Base-by-base conservation (phyloP, 2,888 invertebrate species). In the Scaeva pyrastri region DNA sequence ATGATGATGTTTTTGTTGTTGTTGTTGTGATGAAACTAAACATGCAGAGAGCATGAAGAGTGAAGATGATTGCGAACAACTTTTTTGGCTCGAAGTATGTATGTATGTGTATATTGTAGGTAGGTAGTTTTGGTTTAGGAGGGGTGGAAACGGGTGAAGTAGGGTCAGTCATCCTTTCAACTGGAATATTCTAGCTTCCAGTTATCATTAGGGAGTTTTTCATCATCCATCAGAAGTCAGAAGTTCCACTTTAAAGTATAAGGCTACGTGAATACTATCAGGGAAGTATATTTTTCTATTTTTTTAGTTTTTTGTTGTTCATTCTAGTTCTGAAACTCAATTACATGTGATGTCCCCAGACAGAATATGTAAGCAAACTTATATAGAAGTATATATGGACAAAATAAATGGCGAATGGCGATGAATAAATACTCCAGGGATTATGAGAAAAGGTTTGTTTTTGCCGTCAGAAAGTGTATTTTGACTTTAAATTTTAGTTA, bases 91-190 rank as follows among this genome's bases (percentile, higher is more conserved):
- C 10, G 8, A n/a, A n/a, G n/a, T n/a, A n/a, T n/a, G n/a, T n/a
- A n/a, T 23, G 6, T 6, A 26, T 26, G 6, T 31, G 8, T 31
- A 31, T 31, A 31, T 8, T 31, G 6, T n/a, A n/a, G 12, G 48
- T 23, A 2, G 41, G 11, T 43, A 60, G 23, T 5, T 58, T 12
- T 31, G 31, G 21, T 6, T 12, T 21, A 66, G 16, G 14, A 16
- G 36, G 11, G 2, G 16, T 14, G 14, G 11, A 55, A 36, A 45
- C n/a, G 45, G 45, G 56, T 76, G 58, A 76, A 68, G 50, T 68
- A 43, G 74, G 74, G 79, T 80, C 74, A 74, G 74, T 52, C 72
- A 48, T 78, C 72, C 72, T 39, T 36, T 72, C 78, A 72, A 52
- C 64, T 31, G 21, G 19, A 31, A 58, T 43, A 12, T 45, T 31